Evolutionary conservation across 2,113 vertebrate genomes (phyloP), one percentile per base, ranked within the genome.

Genomic region (Grammomys dolichurus): DNA sequence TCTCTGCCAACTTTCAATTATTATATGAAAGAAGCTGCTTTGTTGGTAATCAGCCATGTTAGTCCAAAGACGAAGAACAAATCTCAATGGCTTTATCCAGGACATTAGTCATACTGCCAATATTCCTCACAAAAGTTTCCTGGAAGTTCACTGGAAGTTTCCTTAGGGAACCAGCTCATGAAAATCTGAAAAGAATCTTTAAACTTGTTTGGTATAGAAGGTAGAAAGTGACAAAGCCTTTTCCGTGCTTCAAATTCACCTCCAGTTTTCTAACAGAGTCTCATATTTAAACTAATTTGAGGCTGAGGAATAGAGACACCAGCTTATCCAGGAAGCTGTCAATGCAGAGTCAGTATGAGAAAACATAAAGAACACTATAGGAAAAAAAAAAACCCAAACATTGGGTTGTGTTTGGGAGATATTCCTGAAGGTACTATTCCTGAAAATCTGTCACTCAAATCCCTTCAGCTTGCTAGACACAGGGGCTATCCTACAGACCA

Each of bases 71-170:
- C 43, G 51, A 93, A 81, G 89, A 69, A 80, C 19, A 91, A 63
- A 80, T 5, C 65, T 78, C 46, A 94, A 60, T 16, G 56, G 92
- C 60, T 48, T 91, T 90, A 84, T 58, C 11, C 33, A 67, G 1
- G 36, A 85, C 17, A 43, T 46, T 67, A 63, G 69, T 89, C 78
- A 89, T 10, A 46, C 10, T 70, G 33, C 12, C 20, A 31, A 40
- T 96, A 89, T 91, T 94, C 89, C 69, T 94, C 84, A 89, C 43
- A 70, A 56, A 95, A 93, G 22, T 91, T 97, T 95, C 80, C 78
- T 93, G 51, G 87, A 95, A 91, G 93, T 78, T 33, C 65, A 31
- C 28, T 67, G 65, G 28, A 67, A 67, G 65, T 77, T 91, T 96
- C 87, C 60, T 93, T 93, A 87, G 80, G 60, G 87, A 70, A 89